Evolutionary conservation across 2,113 vertebrate genomes (phyloP), one percentile per base, ranked within the genome.

Genomic region (Sciurus niger): DNA sequence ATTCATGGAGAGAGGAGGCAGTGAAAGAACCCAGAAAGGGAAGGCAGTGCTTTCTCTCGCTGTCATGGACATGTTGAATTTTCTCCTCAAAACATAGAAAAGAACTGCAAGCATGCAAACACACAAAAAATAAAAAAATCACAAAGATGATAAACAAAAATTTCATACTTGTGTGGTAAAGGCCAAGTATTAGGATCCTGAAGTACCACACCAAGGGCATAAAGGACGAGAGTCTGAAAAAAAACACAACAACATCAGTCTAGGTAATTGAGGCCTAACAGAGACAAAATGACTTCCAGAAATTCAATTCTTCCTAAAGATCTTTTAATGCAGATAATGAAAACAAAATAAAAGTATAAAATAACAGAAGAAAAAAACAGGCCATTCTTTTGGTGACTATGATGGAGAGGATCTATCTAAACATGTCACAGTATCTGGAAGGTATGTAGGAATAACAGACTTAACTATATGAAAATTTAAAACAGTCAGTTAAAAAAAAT

Each of bases 191-290:
- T 98, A 11, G 98, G 98, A 89, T 99, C 99, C 93, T 99, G 99
- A 93, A 99, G 98, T 83, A 99, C 99, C 30, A 99, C 99, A 90
- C 99, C 99, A 84, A 99, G 98, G 58, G 99, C 99, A 83, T 99
- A 99, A 96, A 99, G 99, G 74, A 99, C 99, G 95, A 99, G 98
- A 22, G 99, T 99, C 99, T 99, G 98, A 89, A 98, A 98, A 20
- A 94, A 79, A 77, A 97, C 40, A 40, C 40, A 40, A 40, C 30
- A n/a, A n/a, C 90, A 46, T 94, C 18, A n/a, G 60, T 13, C 80
- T 0, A 90, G 73, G 72, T 94, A 95, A 55, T 55, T 9, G 76
- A 89, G 55, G 79, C 30, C 8, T 16, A 6, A 43, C 14, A 94
- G 76, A 79, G 43, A 93, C 82, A 97, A 63, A 74, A 74, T 37